Percentiles rank a stretch among this genome's conserved stretches.
Evolutionary conservation across 2,113 vertebrate genomes (phyloP).

Genomic region (Hucho hucho): DNA sequence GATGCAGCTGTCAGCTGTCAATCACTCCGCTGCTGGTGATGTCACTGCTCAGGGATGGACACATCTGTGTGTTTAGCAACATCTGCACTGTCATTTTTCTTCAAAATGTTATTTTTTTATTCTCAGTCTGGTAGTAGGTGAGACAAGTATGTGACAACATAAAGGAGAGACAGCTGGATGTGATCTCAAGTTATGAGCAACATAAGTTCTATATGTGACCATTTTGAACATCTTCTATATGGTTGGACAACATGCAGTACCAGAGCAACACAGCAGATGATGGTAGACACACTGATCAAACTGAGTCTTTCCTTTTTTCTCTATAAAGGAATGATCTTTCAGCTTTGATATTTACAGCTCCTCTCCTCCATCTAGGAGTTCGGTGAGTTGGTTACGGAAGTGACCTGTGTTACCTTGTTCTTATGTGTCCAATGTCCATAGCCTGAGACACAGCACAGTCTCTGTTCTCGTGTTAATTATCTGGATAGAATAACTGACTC

Average conservation of each 20-base stretch:
- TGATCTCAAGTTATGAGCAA: background rate
- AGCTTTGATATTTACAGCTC: background rate
- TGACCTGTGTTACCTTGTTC: too few relatives aligned
- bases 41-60: conserved; percentile 4
- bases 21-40: conserved; percentile 18
- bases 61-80: conserved; percentile 13
- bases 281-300: too few relatives aligned
- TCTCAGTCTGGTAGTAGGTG: too few relatives aligned
- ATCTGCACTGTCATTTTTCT: background rate
- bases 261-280: background rate
- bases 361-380: background rate
- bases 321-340: too few relatives aligned
- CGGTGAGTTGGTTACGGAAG: too few relatives aligned
- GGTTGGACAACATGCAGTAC: background rate
- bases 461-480: too few relatives aligned
- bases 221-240: background rate
- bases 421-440: too few relatives aligned
- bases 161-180: too few relatives aligned
- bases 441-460: too few relatives aligned
- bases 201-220: background rate
- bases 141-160: too few relatives aligned
- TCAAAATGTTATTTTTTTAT: background rate
- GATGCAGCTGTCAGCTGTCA: conserved; percentile 50
- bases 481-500: too few relatives aligned
- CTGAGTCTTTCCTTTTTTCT: too few relatives aligned